Evolutionary conservation across 2,888 invertebrate species (phyloP).

Genomic region (Trichacis sp.): DNA sequence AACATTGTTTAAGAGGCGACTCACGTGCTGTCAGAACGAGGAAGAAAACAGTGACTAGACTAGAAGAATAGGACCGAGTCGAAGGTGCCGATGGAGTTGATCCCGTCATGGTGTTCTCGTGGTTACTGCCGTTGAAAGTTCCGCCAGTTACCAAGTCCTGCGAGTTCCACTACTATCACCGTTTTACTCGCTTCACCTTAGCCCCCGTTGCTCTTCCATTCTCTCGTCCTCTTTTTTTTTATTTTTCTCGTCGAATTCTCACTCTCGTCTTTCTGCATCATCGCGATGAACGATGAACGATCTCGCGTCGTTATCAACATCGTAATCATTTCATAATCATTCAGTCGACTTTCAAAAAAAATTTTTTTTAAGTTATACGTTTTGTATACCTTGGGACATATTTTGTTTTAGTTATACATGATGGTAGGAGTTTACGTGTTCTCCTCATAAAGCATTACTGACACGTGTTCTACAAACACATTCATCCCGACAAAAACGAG

Average conservation of each 20-base stretch:
- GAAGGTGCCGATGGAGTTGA: conserved; percentile 56
- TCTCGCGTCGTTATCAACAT: neutral
- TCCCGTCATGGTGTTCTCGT: conserved; percentile 67
- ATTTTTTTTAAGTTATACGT: too few species aligned
- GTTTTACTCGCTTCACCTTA: conserved; percentile 55
- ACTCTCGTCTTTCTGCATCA: conserved; percentile 22
- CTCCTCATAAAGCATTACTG: too few species aligned
- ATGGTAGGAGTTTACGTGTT: too few species aligned
- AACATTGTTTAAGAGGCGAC: conserved; percentile 42
- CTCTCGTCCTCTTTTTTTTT: conserved; percentile 40
- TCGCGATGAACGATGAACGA: conserved; percentile 2
- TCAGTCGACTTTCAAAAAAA: too few species aligned
- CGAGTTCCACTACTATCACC: conserved; percentile 52
- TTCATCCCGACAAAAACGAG: too few species aligned
- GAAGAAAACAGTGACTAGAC: conserved; percentile 54
- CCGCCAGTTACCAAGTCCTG: conserved; percentile 60
- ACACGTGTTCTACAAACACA: too few species aligned
- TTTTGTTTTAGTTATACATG: too few species aligned
- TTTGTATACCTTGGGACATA: too few species aligned
- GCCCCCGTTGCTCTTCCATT: conserved; percentile 46
- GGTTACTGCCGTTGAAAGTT: conserved; percentile 66
- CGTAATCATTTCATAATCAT: neutral
- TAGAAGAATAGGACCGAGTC: conserved; percentile 50
- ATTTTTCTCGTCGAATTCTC: conserved; percentile 21
- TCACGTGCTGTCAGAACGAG: conserved; percentile 60